These are phyloP conservation scores for Melanaphis sacchari DNA, from an alignment of 1,140 invertebrate genomes.

Conservation along the genomic window DNA sequence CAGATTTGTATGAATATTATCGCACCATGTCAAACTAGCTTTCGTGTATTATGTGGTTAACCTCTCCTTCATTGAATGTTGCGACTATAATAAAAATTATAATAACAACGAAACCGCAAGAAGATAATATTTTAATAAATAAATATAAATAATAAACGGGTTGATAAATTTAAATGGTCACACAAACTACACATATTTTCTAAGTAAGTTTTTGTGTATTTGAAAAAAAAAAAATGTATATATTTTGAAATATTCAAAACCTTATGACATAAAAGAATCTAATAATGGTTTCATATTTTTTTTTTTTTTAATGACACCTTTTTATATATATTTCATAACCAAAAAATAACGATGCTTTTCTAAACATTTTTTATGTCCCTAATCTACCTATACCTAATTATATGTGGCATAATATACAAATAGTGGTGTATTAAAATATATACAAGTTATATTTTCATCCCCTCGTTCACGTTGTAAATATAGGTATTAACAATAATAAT, in stretches of 20 bases:
- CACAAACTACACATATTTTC: background rate
- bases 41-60: background rate
- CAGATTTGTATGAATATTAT: background rate
- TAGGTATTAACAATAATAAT: background rate
- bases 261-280: background rate
- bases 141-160: background rate
- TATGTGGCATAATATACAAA: too few species aligned
- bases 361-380: too few species aligned
- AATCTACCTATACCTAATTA: too few species aligned
- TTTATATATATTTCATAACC: background rate
- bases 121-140: background rate
- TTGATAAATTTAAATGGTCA: background rate
- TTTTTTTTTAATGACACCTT: background rate
- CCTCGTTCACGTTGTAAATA: background rate
- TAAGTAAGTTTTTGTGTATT: background rate
- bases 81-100: background rate
- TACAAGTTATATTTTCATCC: background rate
- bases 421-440: too few species aligned
- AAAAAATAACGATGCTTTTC: background rate
- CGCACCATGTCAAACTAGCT: background rate
- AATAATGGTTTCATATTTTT: background rate
- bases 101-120: background rate
- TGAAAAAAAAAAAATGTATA: background rate
- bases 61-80: background rate
- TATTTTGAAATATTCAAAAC: too few species aligned